Base-by-base conservation (phyloP, 2,888 invertebrate species). In the Tanypteryx hageni region DNA sequence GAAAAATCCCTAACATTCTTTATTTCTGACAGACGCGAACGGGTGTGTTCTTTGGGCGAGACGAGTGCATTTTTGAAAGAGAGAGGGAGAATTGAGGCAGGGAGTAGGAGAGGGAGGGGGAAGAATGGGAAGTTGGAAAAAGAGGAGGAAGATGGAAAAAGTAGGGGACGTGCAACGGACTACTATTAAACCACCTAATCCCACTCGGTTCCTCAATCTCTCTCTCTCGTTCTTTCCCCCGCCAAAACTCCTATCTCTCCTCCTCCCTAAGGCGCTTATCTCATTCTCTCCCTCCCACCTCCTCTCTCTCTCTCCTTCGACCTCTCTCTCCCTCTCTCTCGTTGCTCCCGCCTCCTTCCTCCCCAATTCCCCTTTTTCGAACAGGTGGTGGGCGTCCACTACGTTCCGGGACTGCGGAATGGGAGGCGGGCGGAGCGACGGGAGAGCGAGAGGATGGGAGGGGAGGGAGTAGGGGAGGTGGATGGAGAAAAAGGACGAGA, bases 321-420 rank as follows among this genome's bases (percentile, higher is more conserved):
- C 16, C 13, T 44, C 5, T 64, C 64, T n/a, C 13, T 11, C 83
- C 56, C 31, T n/a, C 44, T 57, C n/a, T 4, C 56, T 83, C 14
- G 5, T 27, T 11, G 18, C n/a, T 11, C n/a, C 84, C 13, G 31
- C 27, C 59, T 18, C 22, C 10, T 22, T 0, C 22, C 16, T 22
- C 16, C 89, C 16, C 81, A 76, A 22, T 27, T 64, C 27, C 22
- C 22, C 57, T 16, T 14, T 16, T 56, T 0, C 22, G 82, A 76
- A 92, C 92, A 92, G 92, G 82, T 76, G 82, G 92, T 58, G 76
- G 82, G 92, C 76, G 92, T 57, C 76, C 4, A 11, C 22, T 31
- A 44, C 44, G 44, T 44, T 44, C 44, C 44, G 61, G 10, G 16
- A 59, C 9, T 31, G 59, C 2, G 22, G 31, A 16, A n/a, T 14